Percentiles rank a stretch among this genome's conserved stretches.
Conservation (phyloP, 2,888 invertebrate genomes). For the Dastarcus helophoroides region DNA sequence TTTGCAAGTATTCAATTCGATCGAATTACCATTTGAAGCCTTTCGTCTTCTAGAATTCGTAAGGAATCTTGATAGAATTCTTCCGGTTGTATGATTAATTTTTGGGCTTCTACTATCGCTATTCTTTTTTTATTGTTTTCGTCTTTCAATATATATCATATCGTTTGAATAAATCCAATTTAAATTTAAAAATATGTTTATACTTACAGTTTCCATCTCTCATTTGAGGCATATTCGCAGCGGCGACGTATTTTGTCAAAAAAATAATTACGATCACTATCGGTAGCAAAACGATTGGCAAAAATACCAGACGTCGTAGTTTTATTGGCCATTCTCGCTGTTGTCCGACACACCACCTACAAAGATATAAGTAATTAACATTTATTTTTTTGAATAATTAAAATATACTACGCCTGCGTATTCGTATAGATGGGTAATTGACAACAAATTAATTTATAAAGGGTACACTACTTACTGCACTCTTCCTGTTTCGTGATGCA, state of each 20-base stretch:
- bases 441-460: slow-evolving; percentile 8
- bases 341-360: slow-evolving; percentile 39
- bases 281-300: slow-evolving; percentile 34
- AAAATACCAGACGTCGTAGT: slow-evolving; percentile 34
- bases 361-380: slow-evolving; percentile 10
- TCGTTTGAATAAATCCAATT: no score
- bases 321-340: slow-evolving; percentile 35
- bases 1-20: no score
- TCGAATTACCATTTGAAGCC: no score
- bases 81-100: no score
- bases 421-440: slow-evolving; percentile 8
- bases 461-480: slow-evolving; percentile 31
- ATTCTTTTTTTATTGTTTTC: no score
- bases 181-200: no score
- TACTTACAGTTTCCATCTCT: no score
- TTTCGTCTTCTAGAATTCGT: no score
- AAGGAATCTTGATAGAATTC: no score
- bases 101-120: no score
- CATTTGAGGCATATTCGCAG: no score
- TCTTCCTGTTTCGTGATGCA: slow-evolving; percentile 38
- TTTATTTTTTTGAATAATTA: slow-evolving; percentile 2
- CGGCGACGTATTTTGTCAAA: slow-evolving; percentile 14
- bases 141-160: no score
- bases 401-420: slow-evolving; percentile 12
- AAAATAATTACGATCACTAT: slow-evolving; percentile 28